Conservation (phyloP, 2,888 invertebrate genomes). For the Zootermopsis nevadensis region DNA sequence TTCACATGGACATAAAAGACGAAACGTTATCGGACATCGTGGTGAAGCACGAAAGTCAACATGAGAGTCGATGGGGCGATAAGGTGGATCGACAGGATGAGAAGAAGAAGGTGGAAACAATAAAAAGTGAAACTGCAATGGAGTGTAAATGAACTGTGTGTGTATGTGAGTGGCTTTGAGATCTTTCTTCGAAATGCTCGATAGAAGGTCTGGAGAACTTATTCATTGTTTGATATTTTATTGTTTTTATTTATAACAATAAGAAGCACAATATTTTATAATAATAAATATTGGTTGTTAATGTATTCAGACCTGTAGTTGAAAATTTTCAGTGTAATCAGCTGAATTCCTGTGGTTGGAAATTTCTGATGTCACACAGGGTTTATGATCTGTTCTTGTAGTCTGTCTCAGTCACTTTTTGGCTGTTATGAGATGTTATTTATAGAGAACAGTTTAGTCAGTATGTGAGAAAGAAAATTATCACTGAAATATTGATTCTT, state of each 20-base stretch:
- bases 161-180: background rate
- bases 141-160: constrained; percentile 1
- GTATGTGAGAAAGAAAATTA: too few species aligned
- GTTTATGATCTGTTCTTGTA: too few species aligned
- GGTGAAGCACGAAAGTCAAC: constrained; percentile 11
- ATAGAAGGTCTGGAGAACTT: background rate
- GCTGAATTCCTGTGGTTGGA: too few species aligned
- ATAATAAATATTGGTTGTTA: background rate
- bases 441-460: too few species aligned
- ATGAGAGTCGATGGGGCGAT: constrained; percentile 35
- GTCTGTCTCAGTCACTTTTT: too few species aligned
- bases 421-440: too few species aligned
- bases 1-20: constrained; percentile 1
- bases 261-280: constrained; percentile 3
- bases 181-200: background rate
- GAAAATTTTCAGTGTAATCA: too few species aligned
- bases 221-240: background rate
- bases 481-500: too few species aligned
- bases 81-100: constrained; percentile 8
- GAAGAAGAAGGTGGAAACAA: constrained; percentile 17
- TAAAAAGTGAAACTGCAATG: constrained; percentile 1
- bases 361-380: too few species aligned
- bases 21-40: background rate
- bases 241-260: background rate
- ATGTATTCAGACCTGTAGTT: too few species aligned